Evolutionary conservation across 1,140 invertebrate genomes (phyloP).

Genomic region (Heliconius eleuchia): DNA sequence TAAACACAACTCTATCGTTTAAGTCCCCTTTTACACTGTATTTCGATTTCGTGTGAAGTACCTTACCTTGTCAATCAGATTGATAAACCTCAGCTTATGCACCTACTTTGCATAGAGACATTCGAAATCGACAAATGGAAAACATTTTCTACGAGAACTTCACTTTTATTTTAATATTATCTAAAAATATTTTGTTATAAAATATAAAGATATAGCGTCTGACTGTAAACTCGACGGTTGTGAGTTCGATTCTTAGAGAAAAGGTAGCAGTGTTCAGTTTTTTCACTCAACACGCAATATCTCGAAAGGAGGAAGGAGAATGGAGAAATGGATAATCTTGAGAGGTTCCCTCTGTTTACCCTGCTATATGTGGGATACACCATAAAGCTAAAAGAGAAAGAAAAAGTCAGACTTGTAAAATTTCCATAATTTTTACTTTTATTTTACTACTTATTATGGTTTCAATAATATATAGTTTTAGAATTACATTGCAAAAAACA

Average conservation of each 20-base stretch:
- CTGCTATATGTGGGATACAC: no score
- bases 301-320: not conserved
- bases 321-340: not conserved
- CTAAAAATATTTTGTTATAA: no score
- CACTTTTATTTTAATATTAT: no score
- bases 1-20: not conserved
- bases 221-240: not conserved
- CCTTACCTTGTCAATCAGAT: not conserved
- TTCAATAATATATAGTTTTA: not conserved
- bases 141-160: no score
- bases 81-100: not conserved
- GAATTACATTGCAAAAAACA: not conserved
- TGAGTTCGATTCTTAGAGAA: not conserved
- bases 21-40: not conserved
- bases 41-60: not conserved
- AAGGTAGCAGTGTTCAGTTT: not conserved
- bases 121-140: not conserved
- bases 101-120: not conserved
- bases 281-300: not conserved
- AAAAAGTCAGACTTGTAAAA: no score
- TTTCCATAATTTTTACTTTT: no score
- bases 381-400: no score
- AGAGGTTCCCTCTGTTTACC: not conserved
- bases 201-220: not conserved
- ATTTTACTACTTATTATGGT: no score